Percentiles rank a stretch among this genome's conserved stretches.
Conservation (phyloP, 2,797 vertebrate species). For the Aphelocoma californica region DNA sequence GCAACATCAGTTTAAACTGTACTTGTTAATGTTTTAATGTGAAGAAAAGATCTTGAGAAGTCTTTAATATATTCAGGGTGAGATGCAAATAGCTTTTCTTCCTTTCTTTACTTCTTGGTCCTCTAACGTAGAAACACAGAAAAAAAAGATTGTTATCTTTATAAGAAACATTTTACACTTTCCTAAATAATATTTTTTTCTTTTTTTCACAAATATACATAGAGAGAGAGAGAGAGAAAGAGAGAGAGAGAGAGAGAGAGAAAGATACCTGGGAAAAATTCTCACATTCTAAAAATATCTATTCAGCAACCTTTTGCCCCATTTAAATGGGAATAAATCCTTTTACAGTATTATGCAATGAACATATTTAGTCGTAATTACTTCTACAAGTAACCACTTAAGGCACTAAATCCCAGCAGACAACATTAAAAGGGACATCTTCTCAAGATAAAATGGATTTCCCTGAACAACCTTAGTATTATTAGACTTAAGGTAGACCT, state of each 20-base stretch:
- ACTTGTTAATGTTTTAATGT: not conserved
- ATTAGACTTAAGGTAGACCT: not conserved
- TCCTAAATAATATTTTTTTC: not conserved
- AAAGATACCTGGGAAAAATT: not conserved
- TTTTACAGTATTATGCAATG: conserved; percentile 20
- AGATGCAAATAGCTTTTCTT: not conserved
- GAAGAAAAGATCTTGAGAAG: not conserved
- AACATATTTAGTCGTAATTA: conserved; percentile 29
- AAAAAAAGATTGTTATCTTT: not conserved
- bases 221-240: not conserved
- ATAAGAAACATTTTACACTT: not conserved
- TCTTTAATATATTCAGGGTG: not conserved
- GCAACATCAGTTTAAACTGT: not conserved
- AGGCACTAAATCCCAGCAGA: conserved; percentile 9
- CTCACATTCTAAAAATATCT: conserved; percentile 16
- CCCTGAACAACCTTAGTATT: not conserved
- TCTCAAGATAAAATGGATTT: conserved; percentile 24
- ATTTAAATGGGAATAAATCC: conserved; percentile 37
- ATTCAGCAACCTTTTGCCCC: not conserved
- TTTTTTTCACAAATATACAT: not conserved
- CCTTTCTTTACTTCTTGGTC: not conserved
- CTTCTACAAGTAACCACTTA: conserved; percentile 26
- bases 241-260: not conserved
- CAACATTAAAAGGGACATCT: conserved; percentile 18
- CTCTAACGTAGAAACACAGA: not conserved